Percentiles rank a stretch among this genome's conserved stretches.
These are phyloP conservation scores for Drosophila bocki DNA, from an alignment of 1,140 invertebrate genomes.

Conservation along the genomic window DNA sequence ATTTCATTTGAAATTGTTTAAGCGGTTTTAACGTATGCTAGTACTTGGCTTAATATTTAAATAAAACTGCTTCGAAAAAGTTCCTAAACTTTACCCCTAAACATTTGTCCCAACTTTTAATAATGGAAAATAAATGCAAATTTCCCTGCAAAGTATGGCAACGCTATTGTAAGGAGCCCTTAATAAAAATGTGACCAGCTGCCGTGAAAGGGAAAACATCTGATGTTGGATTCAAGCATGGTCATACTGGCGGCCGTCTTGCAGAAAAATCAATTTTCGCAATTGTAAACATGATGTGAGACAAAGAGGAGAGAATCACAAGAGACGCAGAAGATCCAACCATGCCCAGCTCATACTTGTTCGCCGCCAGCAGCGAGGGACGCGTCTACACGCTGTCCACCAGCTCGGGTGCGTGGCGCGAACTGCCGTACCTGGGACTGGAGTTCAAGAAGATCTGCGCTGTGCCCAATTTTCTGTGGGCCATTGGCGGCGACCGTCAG, in stretches of 20 bases:
- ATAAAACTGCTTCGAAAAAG: too few relatives aligned
- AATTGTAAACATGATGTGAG: conserved; percentile 40
- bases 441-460: conserved; percentile 95
- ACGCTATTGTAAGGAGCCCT: background rate
- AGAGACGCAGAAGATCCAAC: conserved; percentile 8
- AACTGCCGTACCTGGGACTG: conserved; percentile 92
- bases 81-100: too few relatives aligned
- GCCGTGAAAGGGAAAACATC: background rate
- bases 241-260: background rate
- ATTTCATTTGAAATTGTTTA: too few relatives aligned
- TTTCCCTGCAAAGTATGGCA: background rate
- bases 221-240: background rate
- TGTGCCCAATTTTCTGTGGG: conserved; percentile 94
- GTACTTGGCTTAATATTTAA: too few relatives aligned
- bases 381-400: conserved; percentile 93
- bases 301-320: background rate
- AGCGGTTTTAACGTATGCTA: too few relatives aligned
- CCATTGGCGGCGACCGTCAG: conserved; percentile 95
- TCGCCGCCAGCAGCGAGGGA: conserved; percentile 94
- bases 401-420: conserved; percentile 91
- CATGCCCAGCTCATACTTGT: conserved; percentile 92
- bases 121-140: background rate
- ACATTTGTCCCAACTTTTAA: too few relatives aligned
- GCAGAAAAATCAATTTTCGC: conserved; percentile 52
- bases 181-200: background rate